phyloP scores from a whole-genome alignment of 2,888 invertebrate genomes.

The Dicranocentrus wangi region DNA sequence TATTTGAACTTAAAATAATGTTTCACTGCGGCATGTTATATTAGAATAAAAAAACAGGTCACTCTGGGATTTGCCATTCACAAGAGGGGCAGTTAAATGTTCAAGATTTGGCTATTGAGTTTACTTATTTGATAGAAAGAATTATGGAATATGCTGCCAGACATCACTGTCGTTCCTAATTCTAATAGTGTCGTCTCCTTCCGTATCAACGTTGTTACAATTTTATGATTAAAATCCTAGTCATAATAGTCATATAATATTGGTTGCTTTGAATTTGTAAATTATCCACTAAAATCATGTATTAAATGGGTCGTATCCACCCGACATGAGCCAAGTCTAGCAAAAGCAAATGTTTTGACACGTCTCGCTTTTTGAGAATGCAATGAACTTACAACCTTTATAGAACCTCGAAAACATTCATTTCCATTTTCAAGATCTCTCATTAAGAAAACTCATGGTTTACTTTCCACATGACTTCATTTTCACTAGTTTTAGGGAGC shows the following conservation, averaged over 20 bases:
- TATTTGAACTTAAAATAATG: no score
- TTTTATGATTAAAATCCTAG: background rate
- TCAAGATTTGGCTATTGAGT: no score
- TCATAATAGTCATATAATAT: background rate
- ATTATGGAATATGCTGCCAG: no score
- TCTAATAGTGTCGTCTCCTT: background rate
- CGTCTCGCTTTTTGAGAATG: background rate
- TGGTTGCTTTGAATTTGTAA: background rate
- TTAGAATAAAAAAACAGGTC: no score
- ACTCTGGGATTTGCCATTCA: no score
- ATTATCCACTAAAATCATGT: background rate
- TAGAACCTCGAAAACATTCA: no score
- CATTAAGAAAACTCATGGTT: background rate
- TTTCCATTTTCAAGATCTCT: background rate
- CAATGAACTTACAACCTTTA: background rate
- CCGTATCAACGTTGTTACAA: background rate
- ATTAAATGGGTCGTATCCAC: background rate
- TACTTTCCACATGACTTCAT: background rate
- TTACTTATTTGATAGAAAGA: no score
- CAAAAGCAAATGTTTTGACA: background rate
- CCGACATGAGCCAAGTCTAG: background rate
- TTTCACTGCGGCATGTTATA: no score
- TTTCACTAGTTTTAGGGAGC: no score
- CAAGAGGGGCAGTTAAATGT: no score
- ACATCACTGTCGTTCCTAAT: background rate